Evolutionary conservation across 1,140 invertebrate genomes (phyloP).

Genomic region (Tetragonula clypearis): DNA sequence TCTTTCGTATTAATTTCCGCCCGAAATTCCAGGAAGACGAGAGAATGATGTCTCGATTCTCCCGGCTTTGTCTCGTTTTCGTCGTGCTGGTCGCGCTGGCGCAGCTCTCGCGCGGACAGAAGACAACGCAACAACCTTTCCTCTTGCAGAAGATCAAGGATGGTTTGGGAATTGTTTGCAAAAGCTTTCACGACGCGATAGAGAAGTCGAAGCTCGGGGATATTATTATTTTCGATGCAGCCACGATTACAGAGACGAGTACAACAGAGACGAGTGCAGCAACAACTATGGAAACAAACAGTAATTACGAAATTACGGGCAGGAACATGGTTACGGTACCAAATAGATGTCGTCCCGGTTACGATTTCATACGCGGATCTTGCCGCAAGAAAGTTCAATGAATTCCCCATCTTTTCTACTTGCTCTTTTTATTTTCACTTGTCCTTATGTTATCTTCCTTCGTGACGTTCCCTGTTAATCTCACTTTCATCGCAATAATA

Average conservation of each 20-base stretch:
- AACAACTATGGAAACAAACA: not conserved
- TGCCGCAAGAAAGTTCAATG: not conserved
- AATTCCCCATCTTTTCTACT: not conserved
- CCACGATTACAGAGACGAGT: not conserved
- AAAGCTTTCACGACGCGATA: not conserved
- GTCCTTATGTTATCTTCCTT: too few relatives aligned
- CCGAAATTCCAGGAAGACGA: not conserved
- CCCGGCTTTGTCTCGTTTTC: not conserved
- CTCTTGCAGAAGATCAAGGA: not conserved
- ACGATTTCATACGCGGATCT: not conserved
- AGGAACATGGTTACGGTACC: too few relatives aligned
- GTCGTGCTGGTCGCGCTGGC: not conserved
- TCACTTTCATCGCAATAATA: too few relatives aligned
- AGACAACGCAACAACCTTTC: not conserved
- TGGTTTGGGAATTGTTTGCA: too few relatives aligned
- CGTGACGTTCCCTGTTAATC: too few relatives aligned
- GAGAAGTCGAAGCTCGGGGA: not conserved
- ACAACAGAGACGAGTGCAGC: not conserved
- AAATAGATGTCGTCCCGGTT: not conserved
- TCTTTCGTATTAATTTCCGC: not conserved
- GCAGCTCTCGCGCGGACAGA: not conserved
- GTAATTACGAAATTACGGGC: too few relatives aligned
- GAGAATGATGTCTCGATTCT: not conserved
- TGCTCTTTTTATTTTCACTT: too few relatives aligned
- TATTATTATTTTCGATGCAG: not conserved